These are phyloP conservation scores for Galeopterus variegatus DNA, from an alignment of 2,113 vertebrate genomes.

Conservation along the genomic window DNA sequence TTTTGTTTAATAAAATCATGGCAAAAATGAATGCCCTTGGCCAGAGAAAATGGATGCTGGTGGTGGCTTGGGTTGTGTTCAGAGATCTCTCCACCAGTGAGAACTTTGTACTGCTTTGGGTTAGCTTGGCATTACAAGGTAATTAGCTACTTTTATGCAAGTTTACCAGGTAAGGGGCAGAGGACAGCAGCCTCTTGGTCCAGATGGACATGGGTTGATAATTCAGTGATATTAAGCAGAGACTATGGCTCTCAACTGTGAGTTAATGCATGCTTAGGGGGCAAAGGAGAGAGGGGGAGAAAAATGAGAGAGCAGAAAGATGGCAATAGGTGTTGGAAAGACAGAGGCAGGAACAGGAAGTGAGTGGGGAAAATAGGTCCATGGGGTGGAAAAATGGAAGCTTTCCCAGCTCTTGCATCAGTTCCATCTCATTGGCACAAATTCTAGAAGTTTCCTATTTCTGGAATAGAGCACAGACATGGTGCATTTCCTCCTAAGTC, in stretches of 20 bases:
- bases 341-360: neutral
- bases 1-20: neutral
- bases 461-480: neutral
- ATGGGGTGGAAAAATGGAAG: neutral
- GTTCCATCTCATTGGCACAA: neutral
- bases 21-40: neutral
- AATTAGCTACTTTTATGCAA: neutral
- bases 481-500: neutral
- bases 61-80: neutral
- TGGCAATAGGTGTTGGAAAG: neutral
- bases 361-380: neutral
- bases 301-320: neutral
- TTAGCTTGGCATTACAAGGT: neutral
- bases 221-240: neutral
- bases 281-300: neutral
- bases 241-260: neutral
- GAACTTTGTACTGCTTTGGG: neutral
- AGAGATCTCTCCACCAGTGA: neutral
- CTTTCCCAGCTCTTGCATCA: neutral
- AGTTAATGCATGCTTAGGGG: neutral
- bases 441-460: neutral
- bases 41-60: neutral
- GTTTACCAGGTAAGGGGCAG: neutral
- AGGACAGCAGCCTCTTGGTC: neutral
- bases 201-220: neutral